Evolutionary conservation across 92 coral and sea anemone species (phyloP).

Genomic region (Epizoanthus rinbou): DNA sequence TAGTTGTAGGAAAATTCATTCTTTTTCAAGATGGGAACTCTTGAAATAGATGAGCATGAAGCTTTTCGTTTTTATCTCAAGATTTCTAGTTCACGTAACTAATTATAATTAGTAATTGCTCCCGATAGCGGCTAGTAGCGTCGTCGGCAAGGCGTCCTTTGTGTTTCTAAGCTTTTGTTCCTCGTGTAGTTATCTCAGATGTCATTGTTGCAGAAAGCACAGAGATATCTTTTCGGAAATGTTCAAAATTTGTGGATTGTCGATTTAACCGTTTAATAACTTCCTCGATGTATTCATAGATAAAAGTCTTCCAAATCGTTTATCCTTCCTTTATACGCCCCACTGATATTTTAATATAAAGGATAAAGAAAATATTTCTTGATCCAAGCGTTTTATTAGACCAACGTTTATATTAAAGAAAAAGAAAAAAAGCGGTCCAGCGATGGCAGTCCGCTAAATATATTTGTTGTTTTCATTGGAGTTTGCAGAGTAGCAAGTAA

Average conservation of each 20-base stretch:
- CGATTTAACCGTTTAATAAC: background rate
- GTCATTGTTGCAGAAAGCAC: conserved; percentile 11
- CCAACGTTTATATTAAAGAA: background rate
- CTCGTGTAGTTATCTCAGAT: background rate
- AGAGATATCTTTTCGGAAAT: conserved; percentile 12
- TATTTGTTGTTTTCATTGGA: background rate
- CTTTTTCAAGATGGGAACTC: no score
- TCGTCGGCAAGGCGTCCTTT: background rate
- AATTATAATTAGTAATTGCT: background rate
- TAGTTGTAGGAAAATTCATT: no score
- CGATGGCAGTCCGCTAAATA: no score
- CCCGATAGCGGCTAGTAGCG: background rate
- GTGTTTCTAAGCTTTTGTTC: background rate
- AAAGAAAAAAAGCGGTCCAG: background rate
- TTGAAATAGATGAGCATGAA: no score
- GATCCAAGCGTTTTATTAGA: background rate
- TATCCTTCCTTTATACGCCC: background rate
- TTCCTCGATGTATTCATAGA: background rate
- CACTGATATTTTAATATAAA: background rate
- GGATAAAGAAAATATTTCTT: background rate
- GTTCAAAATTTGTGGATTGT: background rate
- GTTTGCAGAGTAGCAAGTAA: background rate
- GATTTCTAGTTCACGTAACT: background rate
- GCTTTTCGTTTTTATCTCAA: no score
- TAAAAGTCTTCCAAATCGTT: background rate